Percentiles rank a stretch among this genome's conserved stretches.
Evolutionary conservation across 2,113 vertebrate genomes (phyloP).

Genomic region (Entelurus aequoreus): DNA sequence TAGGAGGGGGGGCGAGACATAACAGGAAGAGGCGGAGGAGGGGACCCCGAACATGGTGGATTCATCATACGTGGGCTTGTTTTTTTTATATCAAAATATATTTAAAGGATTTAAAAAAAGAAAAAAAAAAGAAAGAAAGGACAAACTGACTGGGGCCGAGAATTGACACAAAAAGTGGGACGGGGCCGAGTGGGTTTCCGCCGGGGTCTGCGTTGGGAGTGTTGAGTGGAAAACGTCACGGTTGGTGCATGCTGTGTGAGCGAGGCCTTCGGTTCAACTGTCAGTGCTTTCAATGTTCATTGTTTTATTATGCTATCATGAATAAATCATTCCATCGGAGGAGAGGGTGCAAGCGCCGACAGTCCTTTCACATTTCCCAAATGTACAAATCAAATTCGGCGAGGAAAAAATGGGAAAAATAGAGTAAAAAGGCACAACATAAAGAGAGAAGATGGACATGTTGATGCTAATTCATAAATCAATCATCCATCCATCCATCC

Average conservation of each 20-base stretch:
- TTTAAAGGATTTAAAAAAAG: slow-evolving; percentile 69
- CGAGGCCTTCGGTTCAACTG: slow-evolving; percentile 77
- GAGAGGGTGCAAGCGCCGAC: slow-evolving; percentile 27
- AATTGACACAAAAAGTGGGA: slow-evolving; percentile 15
- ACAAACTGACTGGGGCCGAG: slow-evolving; percentile 41
- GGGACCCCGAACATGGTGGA: slow-evolving; percentile 54
- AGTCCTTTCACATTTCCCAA: too few relatives aligned
- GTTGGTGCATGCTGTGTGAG: slow-evolving; percentile 83
- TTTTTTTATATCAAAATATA: slow-evolving; percentile 78
- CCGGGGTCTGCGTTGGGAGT: slow-evolving; percentile 25
- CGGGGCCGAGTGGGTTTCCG: slow-evolving; percentile 27
- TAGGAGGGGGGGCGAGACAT: slow-evolving; percentile 16
- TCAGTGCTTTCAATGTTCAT: slow-evolving; percentile 85
- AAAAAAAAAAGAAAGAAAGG: slow-evolving; percentile 50
- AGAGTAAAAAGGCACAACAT: too few relatives aligned
- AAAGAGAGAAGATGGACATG: too few relatives aligned
- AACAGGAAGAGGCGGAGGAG: slow-evolving; percentile 27
- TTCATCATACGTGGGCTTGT: slow-evolving; percentile 65
- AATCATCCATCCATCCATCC: too few relatives aligned
- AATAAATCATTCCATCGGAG: slow-evolving; percentile 90
- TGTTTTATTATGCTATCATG: slow-evolving; percentile 88
- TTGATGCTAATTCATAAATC: too few relatives aligned
- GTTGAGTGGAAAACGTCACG: slow-evolving; percentile 39
- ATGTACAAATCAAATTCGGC: too few relatives aligned
- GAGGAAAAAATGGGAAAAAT: too few relatives aligned